Conservation (phyloP, 2,797 vertebrate genomes). For the Nyctalus aviator region DNA sequence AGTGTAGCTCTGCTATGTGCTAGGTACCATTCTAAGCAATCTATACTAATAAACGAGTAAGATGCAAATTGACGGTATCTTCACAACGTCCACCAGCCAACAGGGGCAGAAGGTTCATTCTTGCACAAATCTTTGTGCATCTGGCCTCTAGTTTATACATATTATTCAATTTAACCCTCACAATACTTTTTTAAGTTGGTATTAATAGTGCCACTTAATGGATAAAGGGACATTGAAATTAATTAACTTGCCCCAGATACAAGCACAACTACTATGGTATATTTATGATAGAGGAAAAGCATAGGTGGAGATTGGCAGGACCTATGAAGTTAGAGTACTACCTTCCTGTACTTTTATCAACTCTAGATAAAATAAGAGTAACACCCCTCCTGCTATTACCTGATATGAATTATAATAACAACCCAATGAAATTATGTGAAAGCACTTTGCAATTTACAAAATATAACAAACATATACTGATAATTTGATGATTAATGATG, state of each 20-base stretch:
- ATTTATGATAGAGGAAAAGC: neutral
- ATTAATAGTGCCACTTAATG: neutral
- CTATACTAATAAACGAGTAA: no score
- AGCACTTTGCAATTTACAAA: neutral
- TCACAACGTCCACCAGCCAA: no score
- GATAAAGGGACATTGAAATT: slow-evolving; percentile 5
- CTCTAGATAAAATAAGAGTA: neutral
- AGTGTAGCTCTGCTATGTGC: neutral
- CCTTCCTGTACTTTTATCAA: neutral
- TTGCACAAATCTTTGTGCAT: no score
- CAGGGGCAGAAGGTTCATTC: no score
- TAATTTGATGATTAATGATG: neutral
- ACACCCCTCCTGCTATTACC: neutral
- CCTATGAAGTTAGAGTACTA: neutral
- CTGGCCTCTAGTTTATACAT: neutral
- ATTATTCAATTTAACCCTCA: slow-evolving; percentile 28
- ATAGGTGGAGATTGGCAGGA: neutral
- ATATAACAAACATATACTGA: neutral
- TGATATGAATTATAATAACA: neutral
- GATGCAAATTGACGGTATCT: no score
- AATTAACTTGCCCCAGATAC: neutral
- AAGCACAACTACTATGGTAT: neutral
- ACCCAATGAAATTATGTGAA: slow-evolving; percentile 14
- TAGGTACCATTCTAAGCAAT: slow-evolving; percentile 24
- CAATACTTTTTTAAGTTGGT: neutral